Conservation (phyloP, 1,140 invertebrate species). For the Bacillus rossius region DNA sequence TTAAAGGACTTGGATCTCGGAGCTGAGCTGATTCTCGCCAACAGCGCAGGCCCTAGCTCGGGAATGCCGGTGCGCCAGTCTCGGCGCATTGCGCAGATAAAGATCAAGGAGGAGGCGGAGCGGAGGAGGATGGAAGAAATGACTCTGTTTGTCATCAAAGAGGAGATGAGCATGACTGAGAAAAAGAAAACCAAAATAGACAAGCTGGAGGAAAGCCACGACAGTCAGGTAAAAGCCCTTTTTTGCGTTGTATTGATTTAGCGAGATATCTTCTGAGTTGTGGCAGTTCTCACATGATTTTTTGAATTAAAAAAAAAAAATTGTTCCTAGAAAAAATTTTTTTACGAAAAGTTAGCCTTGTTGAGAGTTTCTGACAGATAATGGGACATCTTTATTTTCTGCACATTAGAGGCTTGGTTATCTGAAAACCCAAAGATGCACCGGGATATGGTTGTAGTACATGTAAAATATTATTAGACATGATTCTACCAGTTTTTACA, state of each 20-base stretch:
- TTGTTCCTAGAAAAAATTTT: not conserved
- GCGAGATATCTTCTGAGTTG: not conserved
- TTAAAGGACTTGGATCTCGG: slow-evolving; percentile 46
- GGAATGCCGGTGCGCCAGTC: slow-evolving; percentile 61
- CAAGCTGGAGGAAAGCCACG: slow-evolving; percentile 53
- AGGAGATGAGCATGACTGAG: slow-evolving; percentile 35
- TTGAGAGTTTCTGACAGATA: not conserved
- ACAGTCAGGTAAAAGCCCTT: slow-evolving; percentile 16
- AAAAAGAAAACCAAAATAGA: slow-evolving; percentile 30
- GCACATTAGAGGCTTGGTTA: too few species aligned
- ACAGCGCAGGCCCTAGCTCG: slow-evolving; percentile 12
- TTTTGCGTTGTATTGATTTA: not conserved
- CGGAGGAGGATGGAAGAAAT: slow-evolving; percentile 64
- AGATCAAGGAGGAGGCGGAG: slow-evolving; percentile 78
- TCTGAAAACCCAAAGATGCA: too few species aligned
- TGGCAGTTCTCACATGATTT: not conserved
- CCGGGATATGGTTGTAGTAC: too few species aligned
- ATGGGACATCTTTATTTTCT: not conserved
- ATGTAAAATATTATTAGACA: too few species aligned
- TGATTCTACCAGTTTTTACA: too few species aligned
- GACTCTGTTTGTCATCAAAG: slow-evolving; percentile 53
- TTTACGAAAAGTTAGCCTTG: too few species aligned
- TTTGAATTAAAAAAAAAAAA: not conserved
- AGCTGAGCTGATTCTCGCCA: slow-evolving; percentile 33
- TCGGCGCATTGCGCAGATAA: slow-evolving; percentile 74